A percentile compares a stretch with the other conserved stretches of the same genome.
phyloP scores from a whole-genome alignment of 2,797 vertebrate genomes.

The Etheostoma nigrum region DNA sequence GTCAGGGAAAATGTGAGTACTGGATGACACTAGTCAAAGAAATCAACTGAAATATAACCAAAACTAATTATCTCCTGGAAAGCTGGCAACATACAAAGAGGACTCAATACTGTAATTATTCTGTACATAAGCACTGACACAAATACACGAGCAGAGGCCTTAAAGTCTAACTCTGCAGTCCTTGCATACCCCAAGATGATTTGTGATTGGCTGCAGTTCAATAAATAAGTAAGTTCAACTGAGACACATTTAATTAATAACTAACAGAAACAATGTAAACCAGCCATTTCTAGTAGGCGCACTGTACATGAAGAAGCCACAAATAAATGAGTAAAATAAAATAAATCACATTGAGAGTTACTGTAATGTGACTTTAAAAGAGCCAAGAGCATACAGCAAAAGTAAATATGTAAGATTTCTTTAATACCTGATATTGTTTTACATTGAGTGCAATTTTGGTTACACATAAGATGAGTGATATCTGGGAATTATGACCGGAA shows the following conservation, averaged over 20 bases:
- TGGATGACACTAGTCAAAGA: neutral
- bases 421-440: too few relatives aligned
- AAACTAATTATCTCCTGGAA: accelerated
- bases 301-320: neutral
- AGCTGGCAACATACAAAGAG: too few relatives aligned
- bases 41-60: neutral
- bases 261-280: neutral
- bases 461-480: too few relatives aligned
- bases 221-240: too few relatives aligned
- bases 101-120: neutral
- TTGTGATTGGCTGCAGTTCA: neutral
- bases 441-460: too few relatives aligned
- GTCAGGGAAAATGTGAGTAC: conserved; percentile 88
- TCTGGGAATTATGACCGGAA: too few relatives aligned
- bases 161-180: neutral
- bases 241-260: neutral
- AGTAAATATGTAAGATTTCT: too few relatives aligned
- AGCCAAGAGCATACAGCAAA: too few relatives aligned
- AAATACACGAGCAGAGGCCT: neutral
- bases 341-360: neutral
- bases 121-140: neutral
- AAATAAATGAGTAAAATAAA: neutral
- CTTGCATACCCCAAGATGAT: neutral
- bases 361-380: neutral
- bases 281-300: neutral